Base-by-base conservation (phyloP, 2,888 invertebrate genomes). In the Drosophila maculinotata region DNA sequence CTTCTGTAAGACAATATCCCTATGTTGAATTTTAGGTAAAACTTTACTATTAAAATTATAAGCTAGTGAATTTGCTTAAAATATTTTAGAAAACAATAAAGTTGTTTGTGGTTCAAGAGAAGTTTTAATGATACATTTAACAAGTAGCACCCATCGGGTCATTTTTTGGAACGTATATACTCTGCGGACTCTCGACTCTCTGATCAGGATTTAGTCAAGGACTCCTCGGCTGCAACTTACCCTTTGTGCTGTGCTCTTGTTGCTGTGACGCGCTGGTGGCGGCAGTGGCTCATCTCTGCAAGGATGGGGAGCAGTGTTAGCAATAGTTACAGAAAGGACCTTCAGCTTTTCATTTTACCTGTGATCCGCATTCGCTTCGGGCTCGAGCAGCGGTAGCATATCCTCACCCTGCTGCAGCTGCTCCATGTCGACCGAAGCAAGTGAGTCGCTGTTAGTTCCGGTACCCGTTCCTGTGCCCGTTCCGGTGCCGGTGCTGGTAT, bases 301-400 rank as follows among this genome's bases (percentile, higher is more conserved):
- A 31, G 3, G 28, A 5, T 14, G 10, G 1, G 25, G n/a, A 17
- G 7, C 1, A 31, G 9, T 9, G 25, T 41, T 20, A 15, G 1
- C 10, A 26, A 14, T 36, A 3, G 8, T 15, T 7, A 6, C 6
- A 3, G 1, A 3, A 35, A 5, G n/a, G 6, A 26, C n/a, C n/a
- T 14, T 42, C 15, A 1, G 7, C 14, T 14, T 1, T 25, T 4
- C 2, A 4, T 38, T 63, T 75, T 54, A 91, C 91, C 91, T 89
- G 26, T 82, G 81, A 33, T 91, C 91, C 7, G 47, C 90, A 5
- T 90, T 88, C 3, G 79, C 87, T 36, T 90, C 91, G 33, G 91
- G 89, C 25, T 92, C 93, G 8, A 93, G 80, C 33, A 93, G 87
- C 9, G 93, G 93, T 74, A 93, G 83, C 86, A 93, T 92, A 63